Conservation (phyloP, 2,888 invertebrate genomes). For the Apotomis betuletana region DNA sequence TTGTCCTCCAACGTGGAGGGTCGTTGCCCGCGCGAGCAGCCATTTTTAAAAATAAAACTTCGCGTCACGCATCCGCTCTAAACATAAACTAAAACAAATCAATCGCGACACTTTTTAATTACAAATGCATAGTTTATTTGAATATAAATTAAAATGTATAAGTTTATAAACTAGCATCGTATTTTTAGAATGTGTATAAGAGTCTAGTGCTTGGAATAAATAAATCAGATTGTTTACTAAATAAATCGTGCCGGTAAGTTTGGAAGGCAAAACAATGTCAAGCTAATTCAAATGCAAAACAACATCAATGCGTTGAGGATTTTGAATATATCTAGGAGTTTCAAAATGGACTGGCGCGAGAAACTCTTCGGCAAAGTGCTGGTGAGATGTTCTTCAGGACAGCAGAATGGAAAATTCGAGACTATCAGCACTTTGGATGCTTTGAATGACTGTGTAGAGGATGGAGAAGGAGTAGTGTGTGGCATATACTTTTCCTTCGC, state of each 20-base stretch:
- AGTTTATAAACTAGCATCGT: constrained; percentile 5
- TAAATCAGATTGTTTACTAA: constrained; percentile 9
- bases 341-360: constrained; percentile 84
- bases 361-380: constrained; percentile 84
- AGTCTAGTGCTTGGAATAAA: constrained; percentile 21
- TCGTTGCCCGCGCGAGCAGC: constrained; percentile 63
- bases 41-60: constrained; percentile 68
- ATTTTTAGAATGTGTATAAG: constrained; percentile 13
- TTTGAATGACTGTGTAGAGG: constrained; percentile 74
- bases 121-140: neutral
- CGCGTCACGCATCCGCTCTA: constrained; percentile 37
- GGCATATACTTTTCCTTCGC: constrained; percentile 89
- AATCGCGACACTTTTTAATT: constrained; percentile 19
- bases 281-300: constrained; percentile 38
- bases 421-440: constrained; percentile 75
- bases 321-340: constrained; percentile 36
- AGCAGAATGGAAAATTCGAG: constrained; percentile 75
- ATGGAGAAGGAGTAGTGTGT: constrained; percentile 79
- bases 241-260: constrained; percentile 6
- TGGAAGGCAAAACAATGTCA: constrained; percentile 6
- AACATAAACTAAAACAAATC: constrained; percentile 34
- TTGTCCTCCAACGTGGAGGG: constrained; percentile 69
- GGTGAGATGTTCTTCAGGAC: constrained; percentile 77
- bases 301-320: constrained; percentile 26
- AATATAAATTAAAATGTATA: neutral